phyloP scores from a whole-genome alignment of 2,113 vertebrate genomes.

The Pollimyrus isidori region DNA sequence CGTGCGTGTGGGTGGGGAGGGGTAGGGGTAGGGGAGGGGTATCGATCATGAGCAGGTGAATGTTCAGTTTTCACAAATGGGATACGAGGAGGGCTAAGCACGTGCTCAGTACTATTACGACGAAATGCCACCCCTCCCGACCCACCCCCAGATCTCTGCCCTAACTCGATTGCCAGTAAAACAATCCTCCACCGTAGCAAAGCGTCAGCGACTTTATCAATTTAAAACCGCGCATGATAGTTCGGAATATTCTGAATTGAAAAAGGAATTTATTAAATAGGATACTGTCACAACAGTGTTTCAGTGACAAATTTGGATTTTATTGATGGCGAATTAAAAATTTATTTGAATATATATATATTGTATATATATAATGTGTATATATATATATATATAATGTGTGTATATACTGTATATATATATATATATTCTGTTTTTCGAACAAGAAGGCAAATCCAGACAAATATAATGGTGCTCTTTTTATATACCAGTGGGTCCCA shows the following conservation, averaged over 20 bases:
- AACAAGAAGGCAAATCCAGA: neutral
- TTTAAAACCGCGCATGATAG: neutral
- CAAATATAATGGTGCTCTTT: neutral
- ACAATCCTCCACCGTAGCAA: neutral
- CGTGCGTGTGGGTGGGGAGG: constrained; percentile 7
- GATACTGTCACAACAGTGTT: neutral
- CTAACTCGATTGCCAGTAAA: neutral
- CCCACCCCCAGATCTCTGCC: neutral
- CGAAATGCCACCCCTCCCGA: neutral
- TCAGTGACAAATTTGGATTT: neutral
- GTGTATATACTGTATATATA: too few species aligned
- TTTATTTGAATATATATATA: too few species aligned
- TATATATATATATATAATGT: too few species aligned
- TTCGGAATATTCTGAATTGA: neutral
- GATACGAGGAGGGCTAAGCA: neutral
- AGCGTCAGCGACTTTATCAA: neutral
- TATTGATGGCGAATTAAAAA: neutral
- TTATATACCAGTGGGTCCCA: neutral
- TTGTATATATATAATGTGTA: too few species aligned
- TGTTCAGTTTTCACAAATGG: neutral
- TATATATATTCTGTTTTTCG: neutral
- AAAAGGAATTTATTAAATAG: neutral
- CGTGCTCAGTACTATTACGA: constrained; percentile 12
- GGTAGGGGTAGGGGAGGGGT: constrained; percentile 34
- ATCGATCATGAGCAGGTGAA: constrained; percentile 49